Base-by-base conservation (phyloP, 2,888 invertebrate genomes). In the Chymomyza amoena region DNA sequence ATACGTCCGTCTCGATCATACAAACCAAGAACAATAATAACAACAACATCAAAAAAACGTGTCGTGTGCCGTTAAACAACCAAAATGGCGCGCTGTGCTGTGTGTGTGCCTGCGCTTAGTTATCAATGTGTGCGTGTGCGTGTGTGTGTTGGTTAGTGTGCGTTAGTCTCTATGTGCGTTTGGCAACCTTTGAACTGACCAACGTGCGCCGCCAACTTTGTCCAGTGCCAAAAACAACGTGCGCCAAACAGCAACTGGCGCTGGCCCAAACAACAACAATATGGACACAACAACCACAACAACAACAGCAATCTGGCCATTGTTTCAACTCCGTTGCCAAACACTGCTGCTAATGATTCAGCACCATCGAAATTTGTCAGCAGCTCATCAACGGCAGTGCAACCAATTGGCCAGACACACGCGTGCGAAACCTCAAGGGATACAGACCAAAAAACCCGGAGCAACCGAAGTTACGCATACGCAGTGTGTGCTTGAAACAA, bases 1-100 rank as follows among this genome's bases (percentile, higher is more conserved):
- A 83, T 80, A 78, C 83, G 91, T 91, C 89, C 91, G 91, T 91
- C 91, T 91, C 91, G 90, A 91, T 90, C 87, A 91, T 90, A 89
- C 90, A 90, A 90, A 74, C 68, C 64, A 85, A 75, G 20, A 79
- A 78, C 66, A 82, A 81, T 66, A 77, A 73, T 67, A 76, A 81
- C 67, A 73, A 69, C 66, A 79, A 25, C 25, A 25, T 4, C 25
- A 25, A 25, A 25, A 25, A 25, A 74, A 68, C 66, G 79, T 79
- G 70, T 73, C 72, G 74, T 56, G 64, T 68, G 67, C 87, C 72
- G 77, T 75, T 39, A 69, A 63, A 64, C 65, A 76, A 79, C 73
- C 81, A 73, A 78, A 81, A 68, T 81, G 68, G 73, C 68, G 80
- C 72, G 71, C 73, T 81, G 76, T 72, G 73, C 59, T 68, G 7